Conservation (phyloP, 1,140 invertebrate species). For the Caenorhabditis inopinata region DNA sequence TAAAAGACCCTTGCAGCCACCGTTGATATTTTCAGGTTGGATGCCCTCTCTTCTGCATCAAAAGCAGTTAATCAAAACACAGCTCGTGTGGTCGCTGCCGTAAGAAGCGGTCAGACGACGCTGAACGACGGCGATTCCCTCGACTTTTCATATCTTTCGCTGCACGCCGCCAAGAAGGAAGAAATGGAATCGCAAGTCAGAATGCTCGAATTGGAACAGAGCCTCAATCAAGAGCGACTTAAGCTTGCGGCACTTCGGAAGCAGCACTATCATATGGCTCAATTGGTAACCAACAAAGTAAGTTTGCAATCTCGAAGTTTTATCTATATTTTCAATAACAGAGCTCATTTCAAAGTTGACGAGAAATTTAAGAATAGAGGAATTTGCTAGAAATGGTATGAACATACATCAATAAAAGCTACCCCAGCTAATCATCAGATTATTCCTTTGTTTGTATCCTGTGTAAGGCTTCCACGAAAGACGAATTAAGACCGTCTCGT, state of each 20-base stretch:
- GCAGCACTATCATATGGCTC: conserved; percentile 86
- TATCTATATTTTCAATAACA: too few species aligned
- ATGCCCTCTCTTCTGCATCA: conserved; percentile 77
- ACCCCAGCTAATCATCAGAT: too few species aligned
- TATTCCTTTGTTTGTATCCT: too few species aligned
- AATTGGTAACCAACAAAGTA: conserved; percentile 70
- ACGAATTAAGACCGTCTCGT: too few species aligned
- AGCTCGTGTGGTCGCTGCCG: conserved; percentile 85
- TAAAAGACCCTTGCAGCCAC: too few species aligned
- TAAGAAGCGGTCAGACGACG: conserved; percentile 81
- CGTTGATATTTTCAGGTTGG: not conserved
- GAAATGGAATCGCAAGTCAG: conserved; percentile 82
- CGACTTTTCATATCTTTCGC: conserved; percentile 82
- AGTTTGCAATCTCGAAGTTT: not conserved
- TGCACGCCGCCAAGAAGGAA: conserved; percentile 88
- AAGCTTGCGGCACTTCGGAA: conserved; percentile 80
- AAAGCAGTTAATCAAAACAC: conserved; percentile 84
- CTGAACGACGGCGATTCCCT: conserved; percentile 83
- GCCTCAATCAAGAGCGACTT: conserved; percentile 82
- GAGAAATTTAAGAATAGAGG: too few species aligned
- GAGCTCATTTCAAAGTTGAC: too few species aligned
- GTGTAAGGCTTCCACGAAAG: too few species aligned
- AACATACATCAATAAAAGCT: too few species aligned
- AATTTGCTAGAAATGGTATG: too few species aligned
- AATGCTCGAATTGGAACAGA: conserved; percentile 86